These are phyloP conservation scores for Diabrotica balteata DNA, from an alignment of 2,888 invertebrate genomes.

Conservation along the genomic window DNA sequence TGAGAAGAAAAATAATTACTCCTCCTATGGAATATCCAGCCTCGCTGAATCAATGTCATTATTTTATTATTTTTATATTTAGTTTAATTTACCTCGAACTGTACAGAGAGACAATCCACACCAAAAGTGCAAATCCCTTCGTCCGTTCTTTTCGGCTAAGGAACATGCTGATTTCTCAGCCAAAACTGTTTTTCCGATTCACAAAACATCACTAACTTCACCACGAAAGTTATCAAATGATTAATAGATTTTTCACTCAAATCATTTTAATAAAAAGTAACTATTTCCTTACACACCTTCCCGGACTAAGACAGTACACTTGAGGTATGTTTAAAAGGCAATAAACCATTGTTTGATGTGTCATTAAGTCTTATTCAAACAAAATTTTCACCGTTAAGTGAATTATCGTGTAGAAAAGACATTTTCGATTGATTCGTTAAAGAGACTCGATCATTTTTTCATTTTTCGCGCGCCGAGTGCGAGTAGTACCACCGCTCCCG, in stretches of 20 bases:
- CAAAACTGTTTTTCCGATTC: slow-evolving; percentile 45
- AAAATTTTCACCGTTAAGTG: slow-evolving; percentile 7
- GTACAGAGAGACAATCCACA: slow-evolving; percentile 39
- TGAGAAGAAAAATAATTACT: too few relatives aligned
- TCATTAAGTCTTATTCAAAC: slow-evolving; percentile 11
- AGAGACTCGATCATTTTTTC: slow-evolving; percentile 17
- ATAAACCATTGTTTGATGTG: slow-evolving; percentile 43
- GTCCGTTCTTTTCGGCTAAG: slow-evolving; percentile 43
- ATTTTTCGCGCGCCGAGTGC: slow-evolving; percentile 20
- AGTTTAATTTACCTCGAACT: slow-evolving; percentile 31
- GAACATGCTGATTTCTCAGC: slow-evolving; percentile 49
- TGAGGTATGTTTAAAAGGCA: slow-evolving; percentile 40
- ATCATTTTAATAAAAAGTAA: slow-evolving; percentile 5
- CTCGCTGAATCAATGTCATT: too few relatives aligned
- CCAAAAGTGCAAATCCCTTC: slow-evolving; percentile 47
- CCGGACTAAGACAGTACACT: slow-evolving; percentile 10
- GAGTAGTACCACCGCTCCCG: slow-evolving; percentile 32
- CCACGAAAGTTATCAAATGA: slow-evolving; percentile 25
- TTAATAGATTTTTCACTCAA: slow-evolving; percentile 9
- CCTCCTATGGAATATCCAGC: too few relatives aligned
- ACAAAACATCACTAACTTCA: slow-evolving; percentile 48
- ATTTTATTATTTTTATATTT: too few relatives aligned
- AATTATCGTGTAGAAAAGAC: slow-evolving; percentile 4
- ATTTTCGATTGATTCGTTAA: slow-evolving; percentile 1
- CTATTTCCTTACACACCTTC: slow-evolving; percentile 13